phyloP scores from a whole-genome alignment of 2,113 vertebrate species.

The Alosa alosa region DNA sequence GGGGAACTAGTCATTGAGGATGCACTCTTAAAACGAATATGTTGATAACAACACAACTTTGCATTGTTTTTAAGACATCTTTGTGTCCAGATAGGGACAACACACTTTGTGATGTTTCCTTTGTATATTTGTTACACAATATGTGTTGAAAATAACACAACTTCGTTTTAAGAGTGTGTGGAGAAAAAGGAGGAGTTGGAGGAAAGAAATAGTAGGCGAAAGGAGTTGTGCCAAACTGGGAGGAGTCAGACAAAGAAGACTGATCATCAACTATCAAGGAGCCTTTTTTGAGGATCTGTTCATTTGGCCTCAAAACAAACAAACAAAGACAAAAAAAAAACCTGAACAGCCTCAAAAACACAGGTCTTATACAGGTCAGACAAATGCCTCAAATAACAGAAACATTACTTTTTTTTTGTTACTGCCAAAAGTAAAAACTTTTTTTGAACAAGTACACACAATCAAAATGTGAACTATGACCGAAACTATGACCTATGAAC shows the following conservation, averaged over 20 bases:
- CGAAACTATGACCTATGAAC: not conserved
- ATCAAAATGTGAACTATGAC: not conserved
- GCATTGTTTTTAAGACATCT: too few species aligned
- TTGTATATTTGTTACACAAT: too few species aligned
- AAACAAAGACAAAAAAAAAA: not conserved
- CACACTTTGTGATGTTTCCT: too few species aligned
- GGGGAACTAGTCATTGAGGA: not conserved
- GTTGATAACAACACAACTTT: too few species aligned
- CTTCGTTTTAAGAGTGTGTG: not conserved
- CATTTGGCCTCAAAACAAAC: not conserved
- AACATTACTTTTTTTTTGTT: not conserved
- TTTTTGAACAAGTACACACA: not conserved
- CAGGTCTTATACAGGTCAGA: constrained; percentile 16
- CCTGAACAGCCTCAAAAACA: constrained; percentile 12
- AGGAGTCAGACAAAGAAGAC: not conserved
- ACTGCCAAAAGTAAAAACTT: constrained; percentile 1
- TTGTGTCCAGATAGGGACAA: too few species aligned
- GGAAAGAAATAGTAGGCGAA: too few species aligned
- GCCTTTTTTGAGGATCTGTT: constrained; percentile 1
- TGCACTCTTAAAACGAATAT: too few species aligned
- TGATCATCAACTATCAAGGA: not conserved
- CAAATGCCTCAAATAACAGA: constrained; percentile 3
- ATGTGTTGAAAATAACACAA: too few species aligned
- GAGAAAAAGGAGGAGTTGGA: not conserved
- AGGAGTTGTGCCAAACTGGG: constrained; percentile 6